Conservation (phyloP, 1,140 invertebrate species). For the Teleopsis dalmanni region DNA sequence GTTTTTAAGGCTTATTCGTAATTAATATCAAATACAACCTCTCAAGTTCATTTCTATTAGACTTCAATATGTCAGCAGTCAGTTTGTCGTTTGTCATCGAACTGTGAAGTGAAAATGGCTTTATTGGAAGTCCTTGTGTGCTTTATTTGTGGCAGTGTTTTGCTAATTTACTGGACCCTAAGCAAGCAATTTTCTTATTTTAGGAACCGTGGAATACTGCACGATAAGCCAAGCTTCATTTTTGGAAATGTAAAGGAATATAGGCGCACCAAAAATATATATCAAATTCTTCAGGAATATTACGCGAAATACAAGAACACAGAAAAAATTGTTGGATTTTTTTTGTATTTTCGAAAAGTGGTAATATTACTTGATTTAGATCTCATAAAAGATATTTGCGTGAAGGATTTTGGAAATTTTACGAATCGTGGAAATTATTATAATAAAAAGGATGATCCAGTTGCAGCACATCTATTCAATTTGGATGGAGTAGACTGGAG, state of each 20-base stretch:
- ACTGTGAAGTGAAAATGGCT: no score
- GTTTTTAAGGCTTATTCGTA: no score
- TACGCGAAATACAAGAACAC: conserved; percentile 21
- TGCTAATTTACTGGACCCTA: conserved; percentile 4
- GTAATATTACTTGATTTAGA: conserved; percentile 27
- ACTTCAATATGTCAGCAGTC: no score
- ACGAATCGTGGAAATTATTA: conserved; percentile 45
- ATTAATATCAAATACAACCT: no score
- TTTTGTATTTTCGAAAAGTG: conserved; percentile 18
- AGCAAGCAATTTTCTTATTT: conserved; percentile 30
- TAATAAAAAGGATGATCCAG: conserved; percentile 47
- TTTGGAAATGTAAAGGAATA: conserved; percentile 31
- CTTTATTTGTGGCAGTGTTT: not conserved
- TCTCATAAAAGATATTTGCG: conserved; percentile 28
- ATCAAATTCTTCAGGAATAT: conserved; percentile 21
- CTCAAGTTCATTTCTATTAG: no score
- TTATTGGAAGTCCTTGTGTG: not conserved
- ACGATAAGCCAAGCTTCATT: conserved; percentile 33
- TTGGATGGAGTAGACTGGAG: conserved; percentile 49
- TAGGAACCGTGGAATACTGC: conserved; percentile 37
- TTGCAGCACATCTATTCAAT: conserved; percentile 48
- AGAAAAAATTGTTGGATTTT: conserved; percentile 22
- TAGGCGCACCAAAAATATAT: conserved; percentile 15
- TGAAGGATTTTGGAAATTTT: conserved; percentile 38
- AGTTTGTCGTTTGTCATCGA: no score